Percentiles rank a stretch among this genome's conserved stretches.
phyloP scores from a whole-genome alignment of 1,140 invertebrate species.

The Cydia pomonella region DNA sequence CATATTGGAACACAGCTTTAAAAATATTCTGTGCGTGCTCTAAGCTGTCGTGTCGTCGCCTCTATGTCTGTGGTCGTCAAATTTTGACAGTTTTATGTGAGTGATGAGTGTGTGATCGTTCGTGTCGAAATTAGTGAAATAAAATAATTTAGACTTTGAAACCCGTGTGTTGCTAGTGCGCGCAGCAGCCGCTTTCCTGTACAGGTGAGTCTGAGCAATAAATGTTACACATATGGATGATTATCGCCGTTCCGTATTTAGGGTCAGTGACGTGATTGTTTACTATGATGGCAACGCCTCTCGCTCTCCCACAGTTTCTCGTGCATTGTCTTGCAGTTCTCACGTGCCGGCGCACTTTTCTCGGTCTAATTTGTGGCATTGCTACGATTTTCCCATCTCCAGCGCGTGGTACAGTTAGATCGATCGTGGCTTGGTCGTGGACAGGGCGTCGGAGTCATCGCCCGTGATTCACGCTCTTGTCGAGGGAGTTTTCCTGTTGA shows the following conservation, averaged over 20 bases:
- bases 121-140: conserved; percentile 56
- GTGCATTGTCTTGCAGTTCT: conserved; percentile 70
- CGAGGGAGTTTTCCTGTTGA: conserved; percentile 38
- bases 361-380: conserved; percentile 38
- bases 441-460: conserved; percentile 35
- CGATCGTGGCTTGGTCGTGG: conserved; percentile 32
- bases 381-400: background rate
- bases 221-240: conserved; percentile 41
- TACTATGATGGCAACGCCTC: conserved; percentile 80
- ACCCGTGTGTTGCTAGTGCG: conserved; percentile 40
- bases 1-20: background rate
- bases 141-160: conserved; percentile 45
- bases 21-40: background rate
- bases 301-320: conserved; percentile 75
- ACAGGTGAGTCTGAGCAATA: conserved; percentile 54
- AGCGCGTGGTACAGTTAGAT: conserved; percentile 35
- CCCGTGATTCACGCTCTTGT: conserved; percentile 47
- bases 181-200: conserved; percentile 38
- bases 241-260: conserved; percentile 54
- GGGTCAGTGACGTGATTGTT: conserved; percentile 78
- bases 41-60: conserved; percentile 2
- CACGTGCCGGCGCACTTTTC: conserved; percentile 61
- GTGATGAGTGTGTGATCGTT: conserved; percentile 41
- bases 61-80: conserved; percentile 16
- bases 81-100: conserved; percentile 39